phyloP scores from a whole-genome alignment of 1,140 invertebrate species.

The Colletes gigas region DNA sequence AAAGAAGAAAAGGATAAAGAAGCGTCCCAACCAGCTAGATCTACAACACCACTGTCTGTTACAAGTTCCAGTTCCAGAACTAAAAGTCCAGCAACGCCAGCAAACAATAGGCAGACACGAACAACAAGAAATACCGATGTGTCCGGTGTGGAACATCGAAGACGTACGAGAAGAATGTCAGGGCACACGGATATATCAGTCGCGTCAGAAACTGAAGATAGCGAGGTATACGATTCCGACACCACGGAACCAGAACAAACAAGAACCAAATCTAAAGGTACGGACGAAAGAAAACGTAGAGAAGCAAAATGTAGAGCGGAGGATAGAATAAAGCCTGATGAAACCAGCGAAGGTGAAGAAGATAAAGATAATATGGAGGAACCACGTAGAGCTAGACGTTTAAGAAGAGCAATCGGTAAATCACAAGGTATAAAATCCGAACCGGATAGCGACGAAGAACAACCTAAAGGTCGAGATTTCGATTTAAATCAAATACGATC shows the following conservation, averaged over 20 bases:
- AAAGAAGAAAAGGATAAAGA: slow-evolving; percentile 73
- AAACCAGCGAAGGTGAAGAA: slow-evolving; percentile 76
- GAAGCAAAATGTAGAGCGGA: slow-evolving; percentile 74
- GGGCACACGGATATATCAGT: slow-evolving; percentile 76
- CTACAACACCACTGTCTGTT: slow-evolving; percentile 83
- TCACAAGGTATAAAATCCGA: slow-evolving; percentile 73
- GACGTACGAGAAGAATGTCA: slow-evolving; percentile 77
- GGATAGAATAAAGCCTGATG: slow-evolving; percentile 78
- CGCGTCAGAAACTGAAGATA: slow-evolving; percentile 80
- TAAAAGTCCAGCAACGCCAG: slow-evolving; percentile 84
- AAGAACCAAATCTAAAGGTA: slow-evolving; percentile 67
- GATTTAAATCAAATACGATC: slow-evolving; percentile 92
- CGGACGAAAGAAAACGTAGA: slow-evolving; percentile 75
- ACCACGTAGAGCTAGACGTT: slow-evolving; percentile 70
- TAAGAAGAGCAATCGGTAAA: slow-evolving; percentile 72
- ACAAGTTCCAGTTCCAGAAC: slow-evolving; percentile 84
- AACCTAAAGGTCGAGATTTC: slow-evolving; percentile 87
- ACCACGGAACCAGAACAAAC: slow-evolving; percentile 71
- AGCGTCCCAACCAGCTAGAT: slow-evolving; percentile 80
- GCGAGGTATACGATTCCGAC: slow-evolving; percentile 77
- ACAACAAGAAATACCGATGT: slow-evolving; percentile 69
- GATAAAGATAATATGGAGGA: slow-evolving; percentile 76
- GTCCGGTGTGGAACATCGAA: slow-evolving; percentile 68
- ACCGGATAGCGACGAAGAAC: slow-evolving; percentile 76
- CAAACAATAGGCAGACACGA: slow-evolving; percentile 74